Conservation (phyloP, 1,140 invertebrate genomes). For the Pogonomyrmex californicus region DNA sequence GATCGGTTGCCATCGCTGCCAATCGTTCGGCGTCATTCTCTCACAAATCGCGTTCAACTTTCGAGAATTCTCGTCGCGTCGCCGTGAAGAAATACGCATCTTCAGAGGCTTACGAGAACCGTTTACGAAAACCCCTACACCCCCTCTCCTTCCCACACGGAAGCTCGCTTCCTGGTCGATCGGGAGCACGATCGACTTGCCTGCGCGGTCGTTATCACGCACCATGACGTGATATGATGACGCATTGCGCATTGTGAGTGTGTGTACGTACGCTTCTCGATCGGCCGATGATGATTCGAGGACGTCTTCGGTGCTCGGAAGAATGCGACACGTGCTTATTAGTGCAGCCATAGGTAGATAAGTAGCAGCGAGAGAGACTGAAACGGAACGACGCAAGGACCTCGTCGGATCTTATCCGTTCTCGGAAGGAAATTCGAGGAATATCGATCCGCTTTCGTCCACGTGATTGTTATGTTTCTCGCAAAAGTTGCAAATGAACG, state of each 20-base stretch:
- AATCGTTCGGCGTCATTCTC: background rate
- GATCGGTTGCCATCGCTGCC: background rate
- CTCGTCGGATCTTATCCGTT: constrained; percentile 21
- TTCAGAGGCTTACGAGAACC: background rate
- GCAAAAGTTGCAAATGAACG: background rate
- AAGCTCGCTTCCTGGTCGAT: background rate
- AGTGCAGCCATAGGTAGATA: constrained; percentile 68
- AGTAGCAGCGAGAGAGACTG: constrained; percentile 64
- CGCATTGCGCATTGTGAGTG: constrained; percentile 33
- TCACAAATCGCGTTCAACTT: background rate
- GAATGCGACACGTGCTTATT: constrained; percentile 69
- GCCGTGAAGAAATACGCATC: background rate
- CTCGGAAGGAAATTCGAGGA: background rate
- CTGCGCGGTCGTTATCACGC: background rate
- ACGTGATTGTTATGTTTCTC: background rate
- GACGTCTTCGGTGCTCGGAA: constrained; percentile 68
- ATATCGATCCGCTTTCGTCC: background rate
- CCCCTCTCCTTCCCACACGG: background rate
- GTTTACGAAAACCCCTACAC: background rate
- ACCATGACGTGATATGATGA: constrained; percentile 24
- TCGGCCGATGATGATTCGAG: constrained; percentile 46
- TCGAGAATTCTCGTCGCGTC: background rate
- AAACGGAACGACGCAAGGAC: constrained; percentile 72
- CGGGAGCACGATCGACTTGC: constrained; percentile 8
- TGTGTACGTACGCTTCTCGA: constrained; percentile 63